Conservation (phyloP, 30 jellyfish, hydroid and myxozoan genomes). For the Turritopsis dohrnii region DNA sequence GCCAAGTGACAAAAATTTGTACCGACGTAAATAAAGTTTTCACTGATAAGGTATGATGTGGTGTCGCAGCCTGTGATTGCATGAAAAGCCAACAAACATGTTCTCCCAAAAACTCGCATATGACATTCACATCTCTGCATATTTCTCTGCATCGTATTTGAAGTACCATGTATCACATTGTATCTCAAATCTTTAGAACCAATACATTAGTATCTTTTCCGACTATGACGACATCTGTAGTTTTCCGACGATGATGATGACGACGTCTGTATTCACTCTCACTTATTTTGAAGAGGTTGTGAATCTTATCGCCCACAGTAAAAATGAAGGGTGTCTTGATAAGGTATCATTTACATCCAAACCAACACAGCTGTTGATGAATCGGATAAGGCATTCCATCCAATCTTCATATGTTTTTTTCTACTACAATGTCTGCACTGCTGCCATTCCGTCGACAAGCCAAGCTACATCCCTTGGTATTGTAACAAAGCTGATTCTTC, state of each 20-base stretch:
- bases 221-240: background rate
- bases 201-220: too few species aligned
- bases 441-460: slow-evolving; percentile 10
- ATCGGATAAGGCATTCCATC: background rate
- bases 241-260: too few species aligned
- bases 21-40: too few species aligned
- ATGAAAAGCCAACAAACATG: slow-evolving; percentile 29
- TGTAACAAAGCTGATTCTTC: background rate
- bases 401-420: background rate
- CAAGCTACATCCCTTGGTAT: background rate
- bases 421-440: slow-evolving; percentile 1
- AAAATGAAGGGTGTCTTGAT: slow-evolving; percentile 3
- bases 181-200: background rate
- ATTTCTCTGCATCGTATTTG: slow-evolving; percentile 26
- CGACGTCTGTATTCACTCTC: background rate
- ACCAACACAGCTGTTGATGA: too few species aligned
- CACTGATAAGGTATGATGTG: too few species aligned
- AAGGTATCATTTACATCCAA: too few species aligned
- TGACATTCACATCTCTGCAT: slow-evolving; percentile 33
- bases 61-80: background rate
- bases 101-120: slow-evolving; percentile 22
- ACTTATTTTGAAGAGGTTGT: background rate
- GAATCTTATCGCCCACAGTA: background rate
- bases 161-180: background rate
- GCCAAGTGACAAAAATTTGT: too few species aligned